Conservation (phyloP, 2,113 vertebrate species). For the Sisor rabdophorus region DNA sequence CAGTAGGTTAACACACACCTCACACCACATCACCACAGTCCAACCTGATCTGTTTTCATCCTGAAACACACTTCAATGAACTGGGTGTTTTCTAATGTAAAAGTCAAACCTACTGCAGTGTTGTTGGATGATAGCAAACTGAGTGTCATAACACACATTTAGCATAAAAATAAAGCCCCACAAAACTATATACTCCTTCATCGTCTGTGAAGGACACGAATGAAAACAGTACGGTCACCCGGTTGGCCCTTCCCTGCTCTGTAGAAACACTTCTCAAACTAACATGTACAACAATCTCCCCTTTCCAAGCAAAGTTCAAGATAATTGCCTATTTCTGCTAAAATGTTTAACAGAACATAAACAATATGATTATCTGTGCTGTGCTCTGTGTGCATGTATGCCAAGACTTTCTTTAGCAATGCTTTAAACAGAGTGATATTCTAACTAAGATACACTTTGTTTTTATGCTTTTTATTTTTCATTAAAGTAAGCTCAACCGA, state of each 20-base stretch:
- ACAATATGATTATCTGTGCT: background rate
- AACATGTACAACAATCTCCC: conserved; percentile 10
- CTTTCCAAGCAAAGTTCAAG: conserved; percentile 20
- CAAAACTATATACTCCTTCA: conserved; percentile 5
- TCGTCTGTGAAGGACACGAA: background rate
- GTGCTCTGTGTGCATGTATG: background rate
- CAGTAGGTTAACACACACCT: background rate
- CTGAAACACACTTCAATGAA: background rate
- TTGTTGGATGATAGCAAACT: background rate
- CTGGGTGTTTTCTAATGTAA: too few relatives aligned
- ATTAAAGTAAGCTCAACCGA: background rate
- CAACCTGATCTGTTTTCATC: background rate
- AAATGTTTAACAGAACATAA: conserved; percentile 11
- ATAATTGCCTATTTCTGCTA: background rate
- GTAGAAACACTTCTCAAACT: conserved; percentile 11
- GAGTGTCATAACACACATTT: conserved; percentile 6
- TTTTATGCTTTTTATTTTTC: background rate
- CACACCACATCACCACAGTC: background rate
- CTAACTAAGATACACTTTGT: too few relatives aligned
- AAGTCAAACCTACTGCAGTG: background rate
- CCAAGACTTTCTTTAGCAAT: background rate
- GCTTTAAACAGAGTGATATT: background rate
- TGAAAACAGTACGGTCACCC: background rate
- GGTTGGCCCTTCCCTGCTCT: background rate
- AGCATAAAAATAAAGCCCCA: conserved; percentile 2